A percentile compares a stretch with the other conserved stretches of the same genome.
phyloP scores from a whole-genome alignment of 2,888 invertebrate genomes.

The Eupithecia dodoneata region DNA sequence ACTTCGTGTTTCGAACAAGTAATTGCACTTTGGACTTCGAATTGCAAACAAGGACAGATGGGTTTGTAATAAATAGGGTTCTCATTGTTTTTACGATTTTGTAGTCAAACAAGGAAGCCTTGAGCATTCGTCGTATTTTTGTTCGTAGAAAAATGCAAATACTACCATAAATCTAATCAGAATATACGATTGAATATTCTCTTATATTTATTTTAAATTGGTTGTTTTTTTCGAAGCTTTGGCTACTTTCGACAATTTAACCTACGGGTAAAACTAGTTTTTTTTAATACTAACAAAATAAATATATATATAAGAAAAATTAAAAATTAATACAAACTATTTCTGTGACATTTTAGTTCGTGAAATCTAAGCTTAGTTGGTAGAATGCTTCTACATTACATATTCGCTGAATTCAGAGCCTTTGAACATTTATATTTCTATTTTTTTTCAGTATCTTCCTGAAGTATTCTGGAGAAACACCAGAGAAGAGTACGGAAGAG shows the following conservation, averaged over 20 bases:
- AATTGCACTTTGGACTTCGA: slow-evolving; percentile 31
- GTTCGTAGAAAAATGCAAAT: neutral
- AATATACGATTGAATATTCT: neutral
- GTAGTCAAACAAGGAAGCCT: neutral
- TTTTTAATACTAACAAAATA: neutral
- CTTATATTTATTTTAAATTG: neutral
- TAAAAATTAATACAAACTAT: no score
- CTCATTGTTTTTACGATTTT: neutral
- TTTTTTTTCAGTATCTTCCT: slow-evolving; percentile 77
- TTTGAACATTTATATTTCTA: neutral
- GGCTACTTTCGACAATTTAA: neutral
- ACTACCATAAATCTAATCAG: neutral
- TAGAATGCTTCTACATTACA: neutral
- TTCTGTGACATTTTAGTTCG: neutral
- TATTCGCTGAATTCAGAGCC: neutral
- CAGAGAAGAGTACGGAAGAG: slow-evolving; percentile 86
- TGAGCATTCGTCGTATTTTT: neutral
- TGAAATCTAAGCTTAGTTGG: neutral
- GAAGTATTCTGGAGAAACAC: slow-evolving; percentile 87
- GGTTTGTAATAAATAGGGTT: slow-evolving; percentile 14
- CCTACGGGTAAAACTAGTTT: neutral
- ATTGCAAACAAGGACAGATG: slow-evolving; percentile 12
- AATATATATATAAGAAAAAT: no score
- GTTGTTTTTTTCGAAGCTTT: neutral
- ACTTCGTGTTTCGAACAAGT: slow-evolving; percentile 33